A percentile compares a stretch with the other conserved stretches of the same genome.
These are phyloP conservation scores for Physocephala rufipes DNA, from an alignment of 2,888 invertebrate species.

Conservation along the genomic window DNA sequence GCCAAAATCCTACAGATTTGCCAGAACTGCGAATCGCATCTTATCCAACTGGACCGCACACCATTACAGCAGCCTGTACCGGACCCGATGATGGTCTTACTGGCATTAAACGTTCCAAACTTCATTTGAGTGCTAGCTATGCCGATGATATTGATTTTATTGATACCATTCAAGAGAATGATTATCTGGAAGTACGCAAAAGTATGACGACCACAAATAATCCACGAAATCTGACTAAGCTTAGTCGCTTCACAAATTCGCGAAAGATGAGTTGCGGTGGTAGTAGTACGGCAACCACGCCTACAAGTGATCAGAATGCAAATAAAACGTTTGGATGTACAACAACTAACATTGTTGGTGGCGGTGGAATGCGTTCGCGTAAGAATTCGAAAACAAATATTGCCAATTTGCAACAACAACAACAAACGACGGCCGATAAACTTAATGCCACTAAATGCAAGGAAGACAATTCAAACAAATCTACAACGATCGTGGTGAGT, in stretches of 20 bases:
- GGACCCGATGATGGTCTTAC: constrained; percentile 86
- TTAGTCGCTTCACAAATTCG: constrained; percentile 50
- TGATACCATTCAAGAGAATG: constrained; percentile 68
- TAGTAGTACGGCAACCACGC: constrained; percentile 40
- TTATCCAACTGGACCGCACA: constrained; percentile 68
- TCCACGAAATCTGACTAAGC: constrained; percentile 54
- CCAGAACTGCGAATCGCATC: constrained; percentile 70
- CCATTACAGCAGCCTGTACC: constrained; percentile 77
- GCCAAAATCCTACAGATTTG: constrained; percentile 77
- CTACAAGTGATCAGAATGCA: constrained; percentile 55
- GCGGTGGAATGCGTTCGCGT: constrained; percentile 57
- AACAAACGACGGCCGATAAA: constrained; percentile 34
- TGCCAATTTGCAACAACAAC: constrained; percentile 44
- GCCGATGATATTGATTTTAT: constrained; percentile 76
- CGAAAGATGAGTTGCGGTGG: constrained; percentile 45
- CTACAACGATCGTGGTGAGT: constrained; percentile 62
- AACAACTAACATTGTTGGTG: not conserved
- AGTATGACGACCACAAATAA: constrained; percentile 51
- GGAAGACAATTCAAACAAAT: constrained; percentile 46
- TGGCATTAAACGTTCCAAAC: constrained; percentile 74
- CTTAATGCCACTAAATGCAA: constrained; percentile 32
- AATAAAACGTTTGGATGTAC: constrained; percentile 44
- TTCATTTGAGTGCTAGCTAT: constrained; percentile 74
- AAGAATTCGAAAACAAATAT: constrained; percentile 61
- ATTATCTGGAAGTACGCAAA: constrained; percentile 60